Evolutionary conservation across 2,797 vertebrate genomes (phyloP).

Genomic region (Sebastes elongatus): DNA sequence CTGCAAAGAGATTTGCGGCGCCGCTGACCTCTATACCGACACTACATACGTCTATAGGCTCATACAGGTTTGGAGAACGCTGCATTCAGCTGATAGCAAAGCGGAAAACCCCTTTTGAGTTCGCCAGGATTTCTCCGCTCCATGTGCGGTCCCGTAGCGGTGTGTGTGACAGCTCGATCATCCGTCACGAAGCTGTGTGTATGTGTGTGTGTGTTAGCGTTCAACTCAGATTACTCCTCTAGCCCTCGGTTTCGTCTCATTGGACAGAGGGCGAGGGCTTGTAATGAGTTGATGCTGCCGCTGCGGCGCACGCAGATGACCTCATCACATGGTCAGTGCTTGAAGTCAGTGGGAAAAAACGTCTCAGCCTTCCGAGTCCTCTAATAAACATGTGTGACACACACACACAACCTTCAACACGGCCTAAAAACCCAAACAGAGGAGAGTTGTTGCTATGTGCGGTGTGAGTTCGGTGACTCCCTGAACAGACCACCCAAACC

Average conservation of each 20-base stretch:
- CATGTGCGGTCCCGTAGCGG: background rate
- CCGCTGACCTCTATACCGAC: background rate
- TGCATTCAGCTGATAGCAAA: background rate
- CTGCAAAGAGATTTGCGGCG: background rate
- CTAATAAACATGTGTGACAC: background rate
- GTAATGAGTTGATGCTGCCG: conserved; percentile 20
- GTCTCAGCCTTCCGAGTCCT: conserved; percentile 9
- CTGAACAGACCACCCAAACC: conserved; percentile 70
- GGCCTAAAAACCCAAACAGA: conserved; percentile 65
- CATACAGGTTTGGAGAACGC: background rate
- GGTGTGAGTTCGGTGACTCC: conserved; percentile 39
- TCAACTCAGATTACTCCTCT: conserved; percentile 38
- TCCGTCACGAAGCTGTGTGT: conserved; percentile 17
- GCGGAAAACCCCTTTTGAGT: background rate
- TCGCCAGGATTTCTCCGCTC: background rate
- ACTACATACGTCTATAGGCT: background rate
- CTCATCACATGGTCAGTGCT: conserved; percentile 38
- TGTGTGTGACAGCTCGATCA: conserved; percentile 14
- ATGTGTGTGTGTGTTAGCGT: conserved; percentile 18
- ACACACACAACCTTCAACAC: conserved; percentile 43
- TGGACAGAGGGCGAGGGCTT: conserved; percentile 9
- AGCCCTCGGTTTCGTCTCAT: conserved; percentile 33
- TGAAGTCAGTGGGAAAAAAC: conserved; percentile 30
- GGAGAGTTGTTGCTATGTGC: conserved; percentile 48
- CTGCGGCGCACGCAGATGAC: conserved; percentile 38